phyloP scores from a whole-genome alignment of 2,113 vertebrate genomes.

The Pelmatolapia mariae region DNA sequence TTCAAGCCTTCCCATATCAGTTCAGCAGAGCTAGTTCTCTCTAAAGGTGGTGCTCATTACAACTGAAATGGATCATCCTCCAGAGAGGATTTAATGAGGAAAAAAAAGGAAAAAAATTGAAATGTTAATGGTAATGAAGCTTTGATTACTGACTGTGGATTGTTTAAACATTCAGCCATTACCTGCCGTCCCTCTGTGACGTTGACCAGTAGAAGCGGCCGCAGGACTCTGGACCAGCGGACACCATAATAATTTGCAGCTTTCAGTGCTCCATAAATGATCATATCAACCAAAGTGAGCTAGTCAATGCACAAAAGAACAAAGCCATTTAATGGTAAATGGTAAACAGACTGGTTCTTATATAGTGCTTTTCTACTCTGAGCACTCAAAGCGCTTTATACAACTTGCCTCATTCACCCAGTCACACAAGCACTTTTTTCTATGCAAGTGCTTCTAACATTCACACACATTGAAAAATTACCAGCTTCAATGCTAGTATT shows the following conservation, averaged over 20 bases:
- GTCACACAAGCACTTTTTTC: background rate
- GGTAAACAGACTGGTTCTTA: background rate
- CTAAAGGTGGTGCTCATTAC: background rate
- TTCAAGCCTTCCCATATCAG: background rate
- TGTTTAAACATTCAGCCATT: background rate
- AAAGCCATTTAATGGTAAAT: background rate
- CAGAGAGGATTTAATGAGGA: background rate
- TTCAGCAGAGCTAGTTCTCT: background rate
- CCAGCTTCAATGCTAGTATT: background rate
- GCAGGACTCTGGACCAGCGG: slow-evolving; percentile 84
- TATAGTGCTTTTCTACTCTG: background rate
- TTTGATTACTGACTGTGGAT: background rate
- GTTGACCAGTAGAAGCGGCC: slow-evolving; percentile 89
- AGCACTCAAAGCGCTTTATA: background rate
- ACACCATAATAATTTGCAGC: slow-evolving; percentile 58
- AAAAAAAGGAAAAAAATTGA: background rate
- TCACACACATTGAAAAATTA: background rate
- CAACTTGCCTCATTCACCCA: background rate
- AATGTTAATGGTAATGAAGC: background rate
- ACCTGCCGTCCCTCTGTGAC: slow-evolving; percentile 91
- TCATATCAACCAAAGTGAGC: slow-evolving; percentile 83
- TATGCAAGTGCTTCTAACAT: background rate
- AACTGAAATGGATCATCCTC: background rate
- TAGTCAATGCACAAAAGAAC: slow-evolving; percentile 32
- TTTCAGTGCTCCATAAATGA: slow-evolving; percentile 75